Conservation (phyloP, 1,140 invertebrate species). For the Arctopsyche grandis region DNA sequence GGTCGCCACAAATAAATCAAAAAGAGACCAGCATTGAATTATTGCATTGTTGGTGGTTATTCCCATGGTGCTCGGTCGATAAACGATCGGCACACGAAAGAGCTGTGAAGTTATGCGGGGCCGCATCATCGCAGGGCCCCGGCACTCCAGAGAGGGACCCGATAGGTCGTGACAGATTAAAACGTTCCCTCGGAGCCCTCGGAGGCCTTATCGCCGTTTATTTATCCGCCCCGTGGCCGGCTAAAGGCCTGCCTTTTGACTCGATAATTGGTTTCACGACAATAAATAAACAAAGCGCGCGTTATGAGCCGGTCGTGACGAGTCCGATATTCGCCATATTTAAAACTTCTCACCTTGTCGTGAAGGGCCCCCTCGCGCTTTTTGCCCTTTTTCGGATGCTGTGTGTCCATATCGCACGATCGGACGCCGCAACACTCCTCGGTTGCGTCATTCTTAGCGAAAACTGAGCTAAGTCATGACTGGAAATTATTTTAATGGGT, state of each 20-base stretch:
- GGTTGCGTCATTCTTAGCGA: too few species aligned
- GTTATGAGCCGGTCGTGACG: conserved; percentile 19
- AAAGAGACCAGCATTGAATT: too few species aligned
- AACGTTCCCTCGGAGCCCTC: background rate
- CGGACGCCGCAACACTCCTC: too few species aligned
- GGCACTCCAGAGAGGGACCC: background rate
- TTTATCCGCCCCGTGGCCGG: background rate
- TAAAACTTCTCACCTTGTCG: conserved; percentile 26
- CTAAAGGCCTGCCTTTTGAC: background rate
- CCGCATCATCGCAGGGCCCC: background rate
- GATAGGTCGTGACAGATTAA: conserved; percentile 36
- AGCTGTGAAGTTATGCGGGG: conserved; percentile 22
- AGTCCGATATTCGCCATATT: conserved; percentile 14
- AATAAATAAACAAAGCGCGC: conserved; percentile 29
- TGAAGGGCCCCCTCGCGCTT: background rate
- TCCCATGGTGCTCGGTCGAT: background rate
- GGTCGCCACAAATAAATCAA: too few species aligned
- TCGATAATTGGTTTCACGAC: conserved; percentile 37
- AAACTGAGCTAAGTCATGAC: too few species aligned
- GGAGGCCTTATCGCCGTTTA: background rate
- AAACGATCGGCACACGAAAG: conserved; percentile 15
- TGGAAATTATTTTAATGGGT: too few species aligned
- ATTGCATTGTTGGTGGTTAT: too few species aligned
- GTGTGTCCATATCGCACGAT: too few species aligned
- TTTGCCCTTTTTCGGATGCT: background rate